Base-by-base conservation (phyloP, 2,113 vertebrate species). In the Pontoporia blainvillei region DNA sequence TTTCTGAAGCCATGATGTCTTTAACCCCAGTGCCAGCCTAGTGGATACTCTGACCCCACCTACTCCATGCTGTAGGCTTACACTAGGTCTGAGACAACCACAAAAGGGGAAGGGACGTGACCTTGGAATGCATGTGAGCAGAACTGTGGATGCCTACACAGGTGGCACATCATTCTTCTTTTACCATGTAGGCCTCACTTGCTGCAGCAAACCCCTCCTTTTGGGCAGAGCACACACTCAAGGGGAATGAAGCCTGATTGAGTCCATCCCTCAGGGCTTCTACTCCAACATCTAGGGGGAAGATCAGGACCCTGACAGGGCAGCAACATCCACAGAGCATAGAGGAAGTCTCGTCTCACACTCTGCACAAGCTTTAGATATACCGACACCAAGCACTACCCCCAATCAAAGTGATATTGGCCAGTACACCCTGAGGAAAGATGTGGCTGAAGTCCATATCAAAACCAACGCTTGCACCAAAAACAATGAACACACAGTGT, bases 31-130 rank as follows among this genome's bases (percentile, higher is more conserved):
- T 27, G 9, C 4, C 31, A 13, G 73, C 31, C 14, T 1, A 52
- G 46, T 1, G 0, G 5, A 13, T 2, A 4, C 5, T 1, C 46
- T 12, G 31, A 10, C 18, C 29, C 5, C 31, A 2, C 6, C 18
- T 44, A 21, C 29, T 52, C 17, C 31, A 13, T 6, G 29, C 3
- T 17, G 6, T 3, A 46, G 31, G 1, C 31, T 76, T 21, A 29
- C 29, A 1, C 15, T 20, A 34, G 29, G 8, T 11, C 17, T 11
- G 44, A 34, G 8, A 34, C 17, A 21, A 0, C 15, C 17, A 12
- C 73, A 49, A 46, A 17, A 3, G 29, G 44, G 44, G 73, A 76
- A 49, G 73, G 18, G 18, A 1, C 10, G 20, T 31, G 46, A n/a
- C 9, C 73, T 21, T 3, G 5, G 46, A 31, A 3, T n/a, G 46